Conservation (phyloP, 2,888 invertebrate genomes). For the Digitonthophagus gazella region DNA sequence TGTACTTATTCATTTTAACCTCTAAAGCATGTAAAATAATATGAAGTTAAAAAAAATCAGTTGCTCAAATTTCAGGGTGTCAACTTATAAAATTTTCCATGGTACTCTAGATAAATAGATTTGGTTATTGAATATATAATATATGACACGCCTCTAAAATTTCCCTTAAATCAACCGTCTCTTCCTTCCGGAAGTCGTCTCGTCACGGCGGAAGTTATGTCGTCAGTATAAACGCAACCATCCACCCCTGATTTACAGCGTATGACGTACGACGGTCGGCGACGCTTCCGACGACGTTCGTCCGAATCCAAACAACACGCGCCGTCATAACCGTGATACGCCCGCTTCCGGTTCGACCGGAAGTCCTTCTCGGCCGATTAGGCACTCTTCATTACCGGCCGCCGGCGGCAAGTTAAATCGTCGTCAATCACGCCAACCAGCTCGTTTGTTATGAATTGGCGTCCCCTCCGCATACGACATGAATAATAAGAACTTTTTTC, state of each 20-base stretch:
- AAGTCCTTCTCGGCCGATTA: slow-evolving; percentile 48
- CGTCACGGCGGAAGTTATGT: slow-evolving; percentile 22
- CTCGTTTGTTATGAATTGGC: slow-evolving; percentile 11
- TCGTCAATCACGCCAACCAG: slow-evolving; percentile 20
- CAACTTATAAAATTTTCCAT: too few species aligned
- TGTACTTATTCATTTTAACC: too few species aligned
- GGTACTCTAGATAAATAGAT: too few species aligned
- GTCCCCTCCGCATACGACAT: not conserved
- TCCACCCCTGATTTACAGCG: slow-evolving; percentile 24
- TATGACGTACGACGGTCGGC: slow-evolving; percentile 23
- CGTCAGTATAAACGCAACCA: slow-evolving; percentile 16
- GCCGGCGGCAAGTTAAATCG: slow-evolving; percentile 4
- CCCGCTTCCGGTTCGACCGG: slow-evolving; percentile 43
- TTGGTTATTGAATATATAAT: too few species aligned
- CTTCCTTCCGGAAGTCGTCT: not conserved
- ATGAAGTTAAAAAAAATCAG: too few species aligned
- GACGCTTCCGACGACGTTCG: slow-evolving; percentile 16
- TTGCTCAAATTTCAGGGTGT: too few species aligned
- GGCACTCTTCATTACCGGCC: slow-evolving; percentile 43
- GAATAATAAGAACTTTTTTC: not conserved
- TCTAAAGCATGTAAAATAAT: too few species aligned
- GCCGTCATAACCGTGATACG: slow-evolving; percentile 42
- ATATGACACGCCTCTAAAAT: too few species aligned
- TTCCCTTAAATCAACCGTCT: too few species aligned
- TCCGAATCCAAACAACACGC: slow-evolving; percentile 34